Base-by-base conservation (phyloP, 1,140 invertebrate genomes). In the Drosophila triauraria region DNA sequence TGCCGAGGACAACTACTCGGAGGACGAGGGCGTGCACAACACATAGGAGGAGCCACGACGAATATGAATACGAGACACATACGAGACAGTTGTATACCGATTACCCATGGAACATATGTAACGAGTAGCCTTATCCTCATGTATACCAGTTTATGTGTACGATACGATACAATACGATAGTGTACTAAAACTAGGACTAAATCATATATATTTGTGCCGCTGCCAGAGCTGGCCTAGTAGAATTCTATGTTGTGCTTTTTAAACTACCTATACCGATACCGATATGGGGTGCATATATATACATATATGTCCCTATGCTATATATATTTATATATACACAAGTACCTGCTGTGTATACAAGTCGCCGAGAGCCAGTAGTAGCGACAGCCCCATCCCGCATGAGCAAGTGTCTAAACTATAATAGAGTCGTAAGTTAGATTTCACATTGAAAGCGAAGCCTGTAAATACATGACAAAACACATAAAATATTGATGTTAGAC, bases 11-110 rank as follows among this genome's bases (percentile, higher is more conserved):
- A 92, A 92, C 47, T 92, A 91, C 69, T 92, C 91, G 40, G 91
- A 92, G 75, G 91, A 92, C 67, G 91, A 92, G 60, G 91, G 91
- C 32, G 91, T 92, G 58, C 91, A 92, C 54, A 91, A 92, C 59
- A 92, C 91, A 91, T 92, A 92, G 68, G 38, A 62, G 54, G 20
- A 70, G 53, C 46, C 46, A 27, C 30, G 12, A 57, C 27, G n/a
- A 38, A 44, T 23, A 54, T 56, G 42, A 63, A 23, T 13, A 23
- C 47, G 50, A 76, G 9, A 23, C 10, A 20, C 23, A 30, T 25
- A 51, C 51, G 43, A 75, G 64, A 88, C 72, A 75, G 67, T 80
- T 91, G 86, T 91, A 91, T 91, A 91, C 87, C 82, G 63, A 80
- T 51, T 78, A 61, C 69, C 69, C 80, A 91, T 91, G 85, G 86